Percentiles rank a stretch among this genome's conserved stretches.
phyloP scores from a whole-genome alignment of 2,113 vertebrate genomes.

The Steatornis caripensis region DNA sequence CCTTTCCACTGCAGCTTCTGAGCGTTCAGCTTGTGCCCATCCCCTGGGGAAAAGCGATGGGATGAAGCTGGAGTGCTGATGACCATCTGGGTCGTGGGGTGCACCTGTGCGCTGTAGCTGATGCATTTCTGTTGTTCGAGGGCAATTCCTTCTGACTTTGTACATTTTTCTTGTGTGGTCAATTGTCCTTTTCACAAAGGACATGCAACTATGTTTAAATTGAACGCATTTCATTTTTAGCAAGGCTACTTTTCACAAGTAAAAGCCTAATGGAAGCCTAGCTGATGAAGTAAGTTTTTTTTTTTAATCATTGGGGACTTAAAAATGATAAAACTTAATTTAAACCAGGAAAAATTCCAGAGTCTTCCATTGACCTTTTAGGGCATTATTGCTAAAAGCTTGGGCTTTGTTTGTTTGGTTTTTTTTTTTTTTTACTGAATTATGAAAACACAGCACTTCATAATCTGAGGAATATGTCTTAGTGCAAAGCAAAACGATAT shows the following conservation, averaged over 20 bases:
- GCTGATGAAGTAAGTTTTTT: background rate
- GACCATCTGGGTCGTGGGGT: background rate
- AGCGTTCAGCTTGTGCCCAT: background rate
- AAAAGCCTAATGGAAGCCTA: background rate
- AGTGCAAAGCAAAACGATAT: background rate
- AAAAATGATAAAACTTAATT: background rate
- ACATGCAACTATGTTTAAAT: background rate
- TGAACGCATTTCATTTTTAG: background rate
- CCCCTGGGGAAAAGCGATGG: background rate
- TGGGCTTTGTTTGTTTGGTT: no score
- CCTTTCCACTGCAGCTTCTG: background rate
- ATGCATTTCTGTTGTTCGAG: background rate
- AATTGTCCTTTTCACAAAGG: background rate
- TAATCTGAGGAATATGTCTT: background rate
- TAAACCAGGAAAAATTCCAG: background rate
- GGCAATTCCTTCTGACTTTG: background rate
- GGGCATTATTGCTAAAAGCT: background rate
- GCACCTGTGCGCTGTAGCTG: background rate
- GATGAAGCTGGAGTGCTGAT: background rate
- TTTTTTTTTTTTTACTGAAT: background rate
- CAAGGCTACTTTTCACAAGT: background rate
- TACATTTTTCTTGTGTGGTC: background rate
- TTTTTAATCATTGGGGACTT: background rate
- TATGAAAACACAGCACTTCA: background rate
- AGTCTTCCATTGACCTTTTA: background rate